Conservation (phyloP, 2,797 vertebrate genomes). For the Pseudomugil gertrudae region DNA sequence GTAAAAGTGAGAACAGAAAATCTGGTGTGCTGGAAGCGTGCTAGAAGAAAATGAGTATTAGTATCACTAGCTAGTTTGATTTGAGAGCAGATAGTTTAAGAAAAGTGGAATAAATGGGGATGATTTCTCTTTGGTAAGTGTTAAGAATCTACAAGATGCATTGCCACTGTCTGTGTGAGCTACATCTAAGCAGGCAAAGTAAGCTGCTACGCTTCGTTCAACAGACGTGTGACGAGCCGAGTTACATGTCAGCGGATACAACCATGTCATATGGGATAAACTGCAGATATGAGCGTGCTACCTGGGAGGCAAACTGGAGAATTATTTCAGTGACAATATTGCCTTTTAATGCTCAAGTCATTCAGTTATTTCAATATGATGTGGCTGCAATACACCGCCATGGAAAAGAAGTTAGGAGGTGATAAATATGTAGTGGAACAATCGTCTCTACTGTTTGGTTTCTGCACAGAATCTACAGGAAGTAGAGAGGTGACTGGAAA, state of each 20-base stretch:
- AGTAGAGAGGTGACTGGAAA: constrained; percentile 43
- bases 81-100: constrained; percentile 24
- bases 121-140: constrained; percentile 2
- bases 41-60: constrained; percentile 33
- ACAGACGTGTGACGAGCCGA: constrained; percentile 8
- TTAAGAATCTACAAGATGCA: constrained; percentile 4
- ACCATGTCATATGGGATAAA: constrained; percentile 55
- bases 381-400: constrained; percentile 18
- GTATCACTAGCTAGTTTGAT: constrained; percentile 54
- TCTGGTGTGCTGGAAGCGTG: constrained; percentile 1
- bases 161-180: neutral
- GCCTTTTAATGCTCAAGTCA: neutral
- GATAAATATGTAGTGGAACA: constrained; percentile 2
- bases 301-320: neutral
- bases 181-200: constrained; percentile 9
- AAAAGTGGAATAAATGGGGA: constrained; percentile 38
- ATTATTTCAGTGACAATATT: neutral
- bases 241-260: constrained; percentile 34
- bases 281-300: neutral
- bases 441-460: constrained; percentile 20
- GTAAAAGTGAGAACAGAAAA: constrained; percentile 6
- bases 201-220: too few species aligned
- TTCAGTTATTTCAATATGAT: constrained; percentile 50
- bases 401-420: constrained; percentile 14
- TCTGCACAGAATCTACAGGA: constrained; percentile 63